Percentiles rank a stretch among this genome's conserved stretches.
Conservation (phyloP, 2,113 vertebrate species). For the Amphiprion ocellaris region DNA sequence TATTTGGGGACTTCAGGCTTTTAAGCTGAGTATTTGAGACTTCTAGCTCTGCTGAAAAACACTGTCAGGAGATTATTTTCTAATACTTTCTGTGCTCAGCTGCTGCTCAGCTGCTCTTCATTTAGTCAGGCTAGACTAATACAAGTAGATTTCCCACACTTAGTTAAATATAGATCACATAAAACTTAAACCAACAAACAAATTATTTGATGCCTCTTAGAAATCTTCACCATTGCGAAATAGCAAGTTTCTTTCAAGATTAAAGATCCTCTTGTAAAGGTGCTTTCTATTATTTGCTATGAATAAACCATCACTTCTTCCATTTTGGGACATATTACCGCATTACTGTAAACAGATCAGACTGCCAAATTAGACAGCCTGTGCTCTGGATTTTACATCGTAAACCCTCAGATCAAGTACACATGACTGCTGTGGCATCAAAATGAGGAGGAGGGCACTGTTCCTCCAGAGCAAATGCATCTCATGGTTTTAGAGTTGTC, state of each 20-base stretch:
- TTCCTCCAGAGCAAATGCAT: constrained; percentile 1
- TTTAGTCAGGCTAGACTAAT: neutral
- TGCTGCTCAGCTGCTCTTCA: neutral
- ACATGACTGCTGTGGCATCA: neutral
- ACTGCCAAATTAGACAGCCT: neutral
- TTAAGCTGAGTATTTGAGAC: constrained; percentile 1
- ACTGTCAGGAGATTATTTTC: neutral
- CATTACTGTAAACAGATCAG: neutral
- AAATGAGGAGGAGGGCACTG: neutral
- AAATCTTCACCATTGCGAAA: constrained; percentile 27
- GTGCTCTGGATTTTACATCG: too few relatives aligned
- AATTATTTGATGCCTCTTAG: neutral
- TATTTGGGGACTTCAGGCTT: neutral
- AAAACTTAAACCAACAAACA: neutral
- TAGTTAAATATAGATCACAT: neutral
- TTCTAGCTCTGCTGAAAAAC: constrained; percentile 17
- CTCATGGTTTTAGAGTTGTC: neutral
- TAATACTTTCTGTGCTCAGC: neutral
- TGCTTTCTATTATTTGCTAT: neutral
- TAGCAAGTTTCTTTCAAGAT: neutral
- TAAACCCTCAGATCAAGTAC: neutral
- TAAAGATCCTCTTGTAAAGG: constrained; percentile 6
- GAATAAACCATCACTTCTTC: too few relatives aligned
- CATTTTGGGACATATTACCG: too few relatives aligned
- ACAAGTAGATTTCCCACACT: neutral